phyloP scores from a whole-genome alignment of 2,888 invertebrate species.

The Zele albiditarsus region DNA sequence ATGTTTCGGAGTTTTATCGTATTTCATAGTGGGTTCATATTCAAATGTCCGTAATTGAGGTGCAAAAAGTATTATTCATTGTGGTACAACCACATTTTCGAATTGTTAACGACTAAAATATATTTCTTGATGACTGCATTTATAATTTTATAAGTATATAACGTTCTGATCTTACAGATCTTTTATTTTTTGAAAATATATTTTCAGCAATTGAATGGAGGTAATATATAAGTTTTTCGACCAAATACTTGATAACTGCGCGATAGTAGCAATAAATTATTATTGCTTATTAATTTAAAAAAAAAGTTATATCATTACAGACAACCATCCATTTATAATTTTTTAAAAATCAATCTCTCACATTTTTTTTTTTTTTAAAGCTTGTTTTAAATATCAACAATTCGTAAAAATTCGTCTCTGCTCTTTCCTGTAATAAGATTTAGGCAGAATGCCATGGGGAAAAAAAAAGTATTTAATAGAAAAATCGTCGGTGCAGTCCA shows the following conservation, averaged over 20 bases:
- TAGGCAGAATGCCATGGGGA: not conserved
- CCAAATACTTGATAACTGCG: slow-evolving; percentile 4
- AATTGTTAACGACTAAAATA: not conserved
- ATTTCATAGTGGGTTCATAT: not conserved
- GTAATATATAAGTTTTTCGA: not conserved
- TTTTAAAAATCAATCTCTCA: not conserved
- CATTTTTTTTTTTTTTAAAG: slow-evolving; percentile 25
- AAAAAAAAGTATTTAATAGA: slow-evolving; percentile 24
- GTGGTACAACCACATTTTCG: not conserved
- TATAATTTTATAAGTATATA: not conserved
- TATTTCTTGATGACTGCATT: not conserved
- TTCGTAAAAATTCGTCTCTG: slow-evolving; percentile 1
- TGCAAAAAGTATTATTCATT: not conserved
- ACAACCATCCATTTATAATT: slow-evolving; percentile 3
- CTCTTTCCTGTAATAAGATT: not conserved
- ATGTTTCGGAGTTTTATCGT: slow-evolving; percentile 1
- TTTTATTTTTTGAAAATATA: slow-evolving; percentile 32
- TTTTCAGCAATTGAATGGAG: slow-evolving; percentile 34
- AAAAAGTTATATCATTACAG: slow-evolving; percentile 14
- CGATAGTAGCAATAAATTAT: not conserved
- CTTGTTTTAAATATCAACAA: slow-evolving; percentile 4
- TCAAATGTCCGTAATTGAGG: slow-evolving; percentile 1
- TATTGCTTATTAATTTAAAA: slow-evolving; percentile 24
- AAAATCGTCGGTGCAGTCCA: slow-evolving; percentile 20
- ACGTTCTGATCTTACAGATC: not conserved